These are phyloP conservation scores for Aplodontia rufa DNA, from an alignment of 2,113 vertebrate species.

Conservation along the genomic window DNA sequence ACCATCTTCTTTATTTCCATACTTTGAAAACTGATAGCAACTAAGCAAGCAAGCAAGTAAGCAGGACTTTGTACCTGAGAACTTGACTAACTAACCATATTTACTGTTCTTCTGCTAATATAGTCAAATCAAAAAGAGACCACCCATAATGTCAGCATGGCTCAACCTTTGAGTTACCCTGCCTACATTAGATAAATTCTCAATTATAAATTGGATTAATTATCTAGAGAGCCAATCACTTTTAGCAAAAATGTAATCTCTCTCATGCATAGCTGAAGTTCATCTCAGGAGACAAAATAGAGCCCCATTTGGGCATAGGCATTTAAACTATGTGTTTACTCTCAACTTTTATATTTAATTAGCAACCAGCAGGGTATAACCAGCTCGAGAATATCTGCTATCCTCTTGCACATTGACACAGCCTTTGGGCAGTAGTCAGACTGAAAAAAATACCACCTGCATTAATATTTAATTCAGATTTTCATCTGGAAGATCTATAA, in stretches of 20 bases:
- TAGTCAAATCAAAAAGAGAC: constrained; percentile 13
- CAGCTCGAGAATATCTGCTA: constrained; percentile 65
- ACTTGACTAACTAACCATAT: background rate
- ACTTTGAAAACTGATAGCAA: background rate
- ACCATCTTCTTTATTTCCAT: background rate
- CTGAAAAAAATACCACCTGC: constrained; percentile 73
- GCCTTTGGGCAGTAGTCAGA: constrained; percentile 46
- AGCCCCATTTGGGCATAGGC: constrained; percentile 56
- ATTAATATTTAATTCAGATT: constrained; percentile 80
- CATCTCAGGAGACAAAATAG: constrained; percentile 65
- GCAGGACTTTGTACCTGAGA: background rate
- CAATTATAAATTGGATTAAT: constrained; percentile 34
- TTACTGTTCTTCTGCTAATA: background rate
- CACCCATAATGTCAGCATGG: background rate
- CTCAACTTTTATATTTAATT: constrained; percentile 78
- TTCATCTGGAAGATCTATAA: constrained; percentile 72
- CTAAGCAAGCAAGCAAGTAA: background rate
- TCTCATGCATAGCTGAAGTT: constrained; percentile 40
- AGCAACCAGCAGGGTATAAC: constrained; percentile 67
- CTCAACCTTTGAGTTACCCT: background rate
- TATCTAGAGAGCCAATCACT: constrained; percentile 27
- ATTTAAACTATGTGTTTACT: constrained; percentile 71
- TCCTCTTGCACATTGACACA: constrained; percentile 7
- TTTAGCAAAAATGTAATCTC: constrained; percentile 41
- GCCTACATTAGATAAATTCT: background rate